These are phyloP conservation scores for Enteromius radiatus DNA, from an alignment of 2,797 vertebrate species.

Conservation along the genomic window DNA sequence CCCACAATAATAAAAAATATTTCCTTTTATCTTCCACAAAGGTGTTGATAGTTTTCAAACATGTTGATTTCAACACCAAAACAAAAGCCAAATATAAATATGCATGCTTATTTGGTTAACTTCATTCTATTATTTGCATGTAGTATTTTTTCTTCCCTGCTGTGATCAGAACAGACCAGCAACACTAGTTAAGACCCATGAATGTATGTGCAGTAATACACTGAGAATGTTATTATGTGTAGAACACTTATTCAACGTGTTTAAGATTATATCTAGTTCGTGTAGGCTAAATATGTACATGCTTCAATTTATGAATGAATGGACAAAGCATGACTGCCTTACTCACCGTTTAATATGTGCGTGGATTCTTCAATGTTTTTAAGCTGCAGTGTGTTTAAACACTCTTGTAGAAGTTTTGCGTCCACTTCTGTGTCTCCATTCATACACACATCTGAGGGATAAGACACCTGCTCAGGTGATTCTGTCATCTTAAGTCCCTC, in stretches of 20 bases:
- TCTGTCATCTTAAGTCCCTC: background rate
- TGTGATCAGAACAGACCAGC: background rate
- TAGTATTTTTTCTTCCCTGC: background rate
- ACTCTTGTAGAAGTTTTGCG: conserved; percentile 72
- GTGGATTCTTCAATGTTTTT: conserved; percentile 56
- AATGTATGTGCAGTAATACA: background rate
- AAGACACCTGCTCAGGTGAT: background rate
- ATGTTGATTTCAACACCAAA: background rate
- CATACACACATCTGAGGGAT: conserved; percentile 25
- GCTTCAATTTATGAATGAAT: background rate
- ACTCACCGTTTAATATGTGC: conserved; percentile 68
- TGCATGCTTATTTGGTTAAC: background rate
- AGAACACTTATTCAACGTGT: background rate
- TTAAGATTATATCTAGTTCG: background rate
- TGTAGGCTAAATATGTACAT: background rate
- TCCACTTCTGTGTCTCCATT: conserved; percentile 60
- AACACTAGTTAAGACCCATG: background rate
- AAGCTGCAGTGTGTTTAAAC: conserved; percentile 67
- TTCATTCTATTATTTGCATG: background rate
- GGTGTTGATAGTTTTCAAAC: background rate
- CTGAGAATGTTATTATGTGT: background rate
- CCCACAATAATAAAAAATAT: background rate
- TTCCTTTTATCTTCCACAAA: background rate
- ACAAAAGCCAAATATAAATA: background rate
- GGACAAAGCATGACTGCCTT: background rate